Percentiles rank a stretch among this genome's conserved stretches.
phyloP scores from a whole-genome alignment of 2,797 vertebrate genomes.

The Amphiprion clarkii region DNA sequence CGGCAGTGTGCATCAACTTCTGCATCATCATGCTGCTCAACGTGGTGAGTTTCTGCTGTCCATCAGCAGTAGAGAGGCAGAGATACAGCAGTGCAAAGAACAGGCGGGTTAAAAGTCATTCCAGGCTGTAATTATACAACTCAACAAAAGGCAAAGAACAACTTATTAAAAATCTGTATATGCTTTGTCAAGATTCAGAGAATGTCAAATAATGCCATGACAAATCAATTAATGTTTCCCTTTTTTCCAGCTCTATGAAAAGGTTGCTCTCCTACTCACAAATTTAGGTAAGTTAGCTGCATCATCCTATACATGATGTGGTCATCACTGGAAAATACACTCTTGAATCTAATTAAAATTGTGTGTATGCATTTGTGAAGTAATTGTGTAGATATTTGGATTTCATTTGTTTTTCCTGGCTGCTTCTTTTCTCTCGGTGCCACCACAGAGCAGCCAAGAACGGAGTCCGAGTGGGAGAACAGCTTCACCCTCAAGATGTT shows the following conservation, averaged over 20 bases:
- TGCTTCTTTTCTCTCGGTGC: neutral
- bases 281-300: conserved; percentile 91
- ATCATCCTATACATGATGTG: neutral
- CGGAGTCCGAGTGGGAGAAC: conserved; percentile 97
- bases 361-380: neutral
- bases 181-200: neutral
- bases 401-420: neutral
- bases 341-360: neutral
- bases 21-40: conserved; percentile 96
- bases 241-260: conserved; percentile 93
- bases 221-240: neutral
- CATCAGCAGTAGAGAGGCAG: too few relatives aligned
- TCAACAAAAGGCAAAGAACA: too few relatives aligned
- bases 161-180: too few relatives aligned
- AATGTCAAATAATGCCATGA: neutral
- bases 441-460: conserved; percentile 94
- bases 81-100: neutral
- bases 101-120: neutral
- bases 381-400: neutral
- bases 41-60: conserved; percentile 85
- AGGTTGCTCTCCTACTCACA: conserved; percentile 93
- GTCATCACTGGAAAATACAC: neutral
- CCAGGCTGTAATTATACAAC: neutral
- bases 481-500: conserved; percentile 98
- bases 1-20: conserved; percentile 96